phyloP scores from a whole-genome alignment of 2,113 vertebrate genomes.

The Sylvietta virens region DNA sequence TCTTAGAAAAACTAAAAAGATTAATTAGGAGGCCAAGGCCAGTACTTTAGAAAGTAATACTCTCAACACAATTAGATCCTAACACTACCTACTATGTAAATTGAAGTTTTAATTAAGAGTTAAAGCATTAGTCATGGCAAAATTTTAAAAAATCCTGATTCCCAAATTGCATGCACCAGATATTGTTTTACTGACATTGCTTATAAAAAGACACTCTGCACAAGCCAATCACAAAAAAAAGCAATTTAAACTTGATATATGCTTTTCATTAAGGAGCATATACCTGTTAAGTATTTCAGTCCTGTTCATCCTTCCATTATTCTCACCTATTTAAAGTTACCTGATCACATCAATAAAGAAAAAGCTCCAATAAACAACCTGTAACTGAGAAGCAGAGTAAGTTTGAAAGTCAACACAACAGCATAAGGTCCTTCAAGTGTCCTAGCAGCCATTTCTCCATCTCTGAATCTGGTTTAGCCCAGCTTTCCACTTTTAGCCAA shows the following conservation, averaged over 20 bases:
- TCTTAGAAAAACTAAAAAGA: constrained; percentile 66
- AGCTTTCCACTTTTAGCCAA: background rate
- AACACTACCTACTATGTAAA: constrained; percentile 37
- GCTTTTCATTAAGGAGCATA: background rate
- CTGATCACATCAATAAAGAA: background rate
- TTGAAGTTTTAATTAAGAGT: constrained; percentile 65
- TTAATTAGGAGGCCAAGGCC: constrained; percentile 73
- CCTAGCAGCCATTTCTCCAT: background rate
- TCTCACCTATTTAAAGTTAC: background rate
- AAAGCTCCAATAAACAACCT: background rate
- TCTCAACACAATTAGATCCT: constrained; percentile 65
- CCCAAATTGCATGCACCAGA: constrained; percentile 14
- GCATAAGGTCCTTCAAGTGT: background rate
- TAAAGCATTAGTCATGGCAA: constrained; percentile 35
- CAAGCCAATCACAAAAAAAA: background rate
- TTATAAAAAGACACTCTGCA: background rate
- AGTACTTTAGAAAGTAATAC: constrained; percentile 54
- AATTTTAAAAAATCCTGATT: background rate
- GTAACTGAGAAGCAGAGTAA: background rate
- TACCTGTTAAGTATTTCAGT: background rate
- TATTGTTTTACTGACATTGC: background rate
- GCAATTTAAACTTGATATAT: background rate
- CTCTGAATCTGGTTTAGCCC: background rate
- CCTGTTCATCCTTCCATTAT: background rate
- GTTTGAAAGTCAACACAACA: background rate